Evolutionary conservation across 2,888 invertebrate genomes (phyloP).

Genomic region (Phyllotreta cruciferae): DNA sequence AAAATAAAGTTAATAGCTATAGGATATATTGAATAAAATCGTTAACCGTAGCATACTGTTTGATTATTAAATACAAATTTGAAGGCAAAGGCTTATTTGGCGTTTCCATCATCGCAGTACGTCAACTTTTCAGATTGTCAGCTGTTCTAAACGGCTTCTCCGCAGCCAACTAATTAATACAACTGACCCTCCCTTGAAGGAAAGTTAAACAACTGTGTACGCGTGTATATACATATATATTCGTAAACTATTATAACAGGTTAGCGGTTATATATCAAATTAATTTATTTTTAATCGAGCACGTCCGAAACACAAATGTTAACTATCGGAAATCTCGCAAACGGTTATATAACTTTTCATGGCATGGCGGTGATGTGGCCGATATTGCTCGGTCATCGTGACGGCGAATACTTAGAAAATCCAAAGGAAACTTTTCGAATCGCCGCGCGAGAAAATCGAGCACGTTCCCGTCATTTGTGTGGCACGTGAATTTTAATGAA

Average conservation of each 20-base stretch:
- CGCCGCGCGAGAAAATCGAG: neutral
- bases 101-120: constrained; percentile 29
- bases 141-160: constrained; percentile 54
- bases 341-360: constrained; percentile 24
- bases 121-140: constrained; percentile 55
- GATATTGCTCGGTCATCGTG: constrained; percentile 23
- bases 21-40: too few species aligned
- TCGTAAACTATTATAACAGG: constrained; percentile 47
- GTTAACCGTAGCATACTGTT: constrained; percentile 48
- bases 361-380: constrained; percentile 20
- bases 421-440: constrained; percentile 3
- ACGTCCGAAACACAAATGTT: constrained; percentile 48
- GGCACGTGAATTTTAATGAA: constrained; percentile 1
- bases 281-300: constrained; percentile 50
- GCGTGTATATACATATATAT: constrained; percentile 27
- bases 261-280: constrained; percentile 44
- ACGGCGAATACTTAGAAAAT: constrained; percentile 21
- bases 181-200: constrained; percentile 52
- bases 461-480: neutral
- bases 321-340: constrained; percentile 35
- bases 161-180: constrained; percentile 51
- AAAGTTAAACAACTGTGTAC: constrained; percentile 50
- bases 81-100: constrained; percentile 39
- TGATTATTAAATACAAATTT: constrained; percentile 54
- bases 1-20: too few species aligned